Percentiles rank a stretch among this genome's conserved stretches.
These are phyloP conservation scores for Kryptopterus vitreolus DNA, from an alignment of 2,797 vertebrate genomes.

Conservation along the genomic window DNA sequence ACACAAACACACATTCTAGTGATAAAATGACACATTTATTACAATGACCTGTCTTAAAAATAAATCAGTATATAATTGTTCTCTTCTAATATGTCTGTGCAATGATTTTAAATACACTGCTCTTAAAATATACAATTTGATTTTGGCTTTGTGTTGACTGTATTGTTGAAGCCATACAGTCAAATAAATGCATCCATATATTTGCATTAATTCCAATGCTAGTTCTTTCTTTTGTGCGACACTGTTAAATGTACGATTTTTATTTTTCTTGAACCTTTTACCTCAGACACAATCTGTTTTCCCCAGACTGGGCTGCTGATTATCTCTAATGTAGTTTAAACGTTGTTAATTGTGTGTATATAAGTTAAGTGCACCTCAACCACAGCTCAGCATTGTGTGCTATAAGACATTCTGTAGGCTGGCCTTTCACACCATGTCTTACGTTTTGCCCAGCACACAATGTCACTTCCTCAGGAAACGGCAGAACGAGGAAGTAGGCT, in stretches of 20 bases:
- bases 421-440: conserved; percentile 54
- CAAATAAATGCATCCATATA: no score
- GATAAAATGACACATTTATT: no score
- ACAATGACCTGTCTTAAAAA: no score
- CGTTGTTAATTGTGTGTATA: not conserved
- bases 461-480: conserved; percentile 76
- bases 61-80: not conserved
- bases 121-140: not conserved
- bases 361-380: not conserved
- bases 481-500: conserved; percentile 55
- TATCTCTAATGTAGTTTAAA: not conserved
- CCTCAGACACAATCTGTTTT: not conserved
- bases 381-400: not conserved
- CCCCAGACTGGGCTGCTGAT: not conserved
- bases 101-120: not conserved
- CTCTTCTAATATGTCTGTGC: not conserved
- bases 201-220: not conserved
- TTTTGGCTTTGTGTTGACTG: not conserved
- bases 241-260: not conserved
- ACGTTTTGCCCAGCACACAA: conserved; percentile 2
- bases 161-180: not conserved
- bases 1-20: no score
- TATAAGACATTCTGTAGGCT: not conserved
- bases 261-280: not conserved
- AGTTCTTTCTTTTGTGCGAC: not conserved